Evolutionary conservation across 2,113 vertebrate genomes (phyloP).

Genomic region (Alexandromys fortis): DNA sequence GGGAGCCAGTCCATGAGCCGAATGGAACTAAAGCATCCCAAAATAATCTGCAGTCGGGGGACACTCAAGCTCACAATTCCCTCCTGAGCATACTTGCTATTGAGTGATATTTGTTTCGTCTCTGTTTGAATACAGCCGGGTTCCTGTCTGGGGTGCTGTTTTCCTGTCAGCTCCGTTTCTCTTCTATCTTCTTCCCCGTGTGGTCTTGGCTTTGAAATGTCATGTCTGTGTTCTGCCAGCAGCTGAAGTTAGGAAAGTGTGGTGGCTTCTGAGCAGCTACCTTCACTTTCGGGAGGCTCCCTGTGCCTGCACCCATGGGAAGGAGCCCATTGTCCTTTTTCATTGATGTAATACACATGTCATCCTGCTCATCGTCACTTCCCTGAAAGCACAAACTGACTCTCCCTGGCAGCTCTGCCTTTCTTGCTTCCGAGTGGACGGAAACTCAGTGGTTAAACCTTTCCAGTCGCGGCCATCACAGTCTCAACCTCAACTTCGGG

Average conservation of each 20-base stretch:
- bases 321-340: not conserved
- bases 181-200: not conserved
- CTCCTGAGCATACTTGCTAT: not conserved
- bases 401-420: not conserved
- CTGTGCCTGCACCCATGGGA: not conserved
- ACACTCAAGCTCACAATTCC: not conserved
- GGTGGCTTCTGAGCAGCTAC: not conserved
- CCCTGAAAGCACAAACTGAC: constrained; percentile 48
- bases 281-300: constrained; percentile 5
- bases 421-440: not conserved
- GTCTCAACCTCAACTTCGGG: not conserved
- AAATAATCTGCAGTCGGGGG: not conserved
- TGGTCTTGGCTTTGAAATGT: not conserved
- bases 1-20: not conserved
- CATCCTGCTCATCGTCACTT: not conserved
- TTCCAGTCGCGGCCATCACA: not conserved
- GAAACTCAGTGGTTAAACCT: not conserved
- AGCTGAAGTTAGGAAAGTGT: not conserved
- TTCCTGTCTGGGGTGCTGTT: not conserved
- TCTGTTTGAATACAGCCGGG: not conserved
- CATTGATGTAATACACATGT: not conserved
- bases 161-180: not conserved
- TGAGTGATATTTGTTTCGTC: not conserved
- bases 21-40: not conserved
- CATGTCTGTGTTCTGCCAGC: not conserved